Conservation (phyloP, 23 tunicate species). For the Styela clava region DNA sequence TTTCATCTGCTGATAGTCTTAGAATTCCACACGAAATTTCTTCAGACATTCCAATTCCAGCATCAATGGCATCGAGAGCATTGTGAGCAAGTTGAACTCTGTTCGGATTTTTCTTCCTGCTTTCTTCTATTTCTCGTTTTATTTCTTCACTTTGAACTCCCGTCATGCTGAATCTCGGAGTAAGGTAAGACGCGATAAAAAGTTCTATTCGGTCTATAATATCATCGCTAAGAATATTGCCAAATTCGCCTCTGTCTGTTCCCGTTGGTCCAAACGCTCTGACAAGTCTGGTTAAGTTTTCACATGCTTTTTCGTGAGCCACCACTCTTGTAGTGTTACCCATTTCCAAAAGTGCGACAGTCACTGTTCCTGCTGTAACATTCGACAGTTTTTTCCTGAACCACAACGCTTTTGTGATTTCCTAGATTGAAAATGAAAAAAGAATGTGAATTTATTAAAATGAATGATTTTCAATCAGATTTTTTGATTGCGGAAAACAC, state of each 20-base stretch:
- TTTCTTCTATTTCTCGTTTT: neutral
- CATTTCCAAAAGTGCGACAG: slow-evolving; percentile 35
- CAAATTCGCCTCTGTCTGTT: neutral
- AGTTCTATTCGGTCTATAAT: slow-evolving; percentile 1
- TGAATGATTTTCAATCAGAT: too few species aligned
- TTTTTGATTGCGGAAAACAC: neutral
- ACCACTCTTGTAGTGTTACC: slow-evolving; percentile 46
- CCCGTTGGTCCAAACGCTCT: slow-evolving; percentile 24
- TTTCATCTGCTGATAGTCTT: slow-evolving; percentile 33
- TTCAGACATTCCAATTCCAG: slow-evolving; percentile 15
- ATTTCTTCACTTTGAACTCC: neutral
- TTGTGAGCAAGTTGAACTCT: slow-evolving; percentile 44
- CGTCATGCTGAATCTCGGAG: slow-evolving; percentile 17
- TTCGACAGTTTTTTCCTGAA: slow-evolving; percentile 47
- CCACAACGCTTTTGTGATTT: slow-evolving; percentile 46
- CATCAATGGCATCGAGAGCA: slow-evolving; percentile 42
- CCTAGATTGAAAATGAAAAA: slow-evolving; percentile 8
- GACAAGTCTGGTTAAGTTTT: slow-evolving; percentile 21
- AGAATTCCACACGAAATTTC: slow-evolving; percentile 35
- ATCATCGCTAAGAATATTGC: neutral
- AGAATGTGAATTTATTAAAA: too few species aligned
- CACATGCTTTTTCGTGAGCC: slow-evolving; percentile 56
- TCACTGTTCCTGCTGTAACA: slow-evolving; percentile 41
- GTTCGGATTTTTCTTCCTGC: slow-evolving; percentile 33
- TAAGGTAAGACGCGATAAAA: slow-evolving; percentile 23